Evolutionary conservation across 2,888 invertebrate genomes (phyloP).

Genomic region (Ptilodon capucinus): DNA sequence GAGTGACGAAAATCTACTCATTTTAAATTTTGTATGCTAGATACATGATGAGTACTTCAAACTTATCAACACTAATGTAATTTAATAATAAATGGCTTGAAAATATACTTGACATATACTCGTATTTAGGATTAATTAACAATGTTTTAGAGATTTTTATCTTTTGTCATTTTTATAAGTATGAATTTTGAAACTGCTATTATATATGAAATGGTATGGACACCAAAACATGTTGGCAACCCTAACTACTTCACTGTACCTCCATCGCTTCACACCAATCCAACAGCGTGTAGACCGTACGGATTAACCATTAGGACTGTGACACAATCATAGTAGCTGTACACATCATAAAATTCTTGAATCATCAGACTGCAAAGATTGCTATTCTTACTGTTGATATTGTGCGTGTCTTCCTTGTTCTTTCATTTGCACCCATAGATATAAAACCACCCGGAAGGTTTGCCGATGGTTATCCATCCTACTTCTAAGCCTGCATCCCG

Average conservation of each 20-base stretch:
- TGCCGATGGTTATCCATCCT: not conserved
- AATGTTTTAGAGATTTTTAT: too few relatives aligned
- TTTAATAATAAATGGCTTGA: too few relatives aligned
- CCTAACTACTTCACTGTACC: constrained; percentile 29
- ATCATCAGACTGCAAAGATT: constrained; percentile 31
- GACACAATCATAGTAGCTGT: constrained; percentile 32
- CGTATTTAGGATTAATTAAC: too few relatives aligned
- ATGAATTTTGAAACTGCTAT: too few relatives aligned
- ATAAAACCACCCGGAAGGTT: constrained; percentile 1
- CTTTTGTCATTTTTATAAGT: too few relatives aligned
- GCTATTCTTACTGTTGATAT: constrained; percentile 18
- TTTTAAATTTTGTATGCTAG: too few relatives aligned
- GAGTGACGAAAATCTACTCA: too few relatives aligned
- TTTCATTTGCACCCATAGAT: constrained; percentile 34
- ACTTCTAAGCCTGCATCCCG: not conserved
- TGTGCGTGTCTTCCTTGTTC: constrained; percentile 29
- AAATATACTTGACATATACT: too few relatives aligned
- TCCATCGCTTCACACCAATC: constrained; percentile 37
- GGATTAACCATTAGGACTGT: constrained; percentile 33
- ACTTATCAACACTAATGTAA: too few relatives aligned
- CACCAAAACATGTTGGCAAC: too few relatives aligned
- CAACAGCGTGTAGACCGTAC: constrained; percentile 38
- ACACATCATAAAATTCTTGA: constrained; percentile 33
- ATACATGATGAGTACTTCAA: too few relatives aligned
- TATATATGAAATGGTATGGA: too few relatives aligned